Evolutionary conservation across 2,113 vertebrate species (phyloP).

Genomic region (Dipodomys merriami): DNA sequence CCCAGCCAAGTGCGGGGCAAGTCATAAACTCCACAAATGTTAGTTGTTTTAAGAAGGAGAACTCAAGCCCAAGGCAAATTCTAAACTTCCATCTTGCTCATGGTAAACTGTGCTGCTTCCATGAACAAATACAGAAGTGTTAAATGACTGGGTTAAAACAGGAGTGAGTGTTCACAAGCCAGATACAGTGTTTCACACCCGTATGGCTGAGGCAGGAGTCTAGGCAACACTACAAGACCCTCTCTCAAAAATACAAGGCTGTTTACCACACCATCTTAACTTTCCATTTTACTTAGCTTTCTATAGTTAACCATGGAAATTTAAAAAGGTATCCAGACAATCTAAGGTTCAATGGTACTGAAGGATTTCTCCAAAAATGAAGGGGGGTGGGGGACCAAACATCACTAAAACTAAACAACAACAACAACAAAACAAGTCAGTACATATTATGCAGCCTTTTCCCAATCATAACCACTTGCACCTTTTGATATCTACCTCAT

Average conservation of each 20-base stretch:
- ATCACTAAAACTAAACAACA: neutral
- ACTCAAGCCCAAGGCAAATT: constrained; percentile 2
- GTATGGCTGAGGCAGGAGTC: neutral
- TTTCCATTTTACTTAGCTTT: neutral
- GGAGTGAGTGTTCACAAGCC: neutral
- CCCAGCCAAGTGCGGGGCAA: neutral
- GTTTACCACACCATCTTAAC: neutral
- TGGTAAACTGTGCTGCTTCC: neutral
- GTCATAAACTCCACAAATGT: neutral
- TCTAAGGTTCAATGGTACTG: neutral
- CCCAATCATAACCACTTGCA: neutral
- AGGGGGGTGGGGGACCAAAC: neutral
- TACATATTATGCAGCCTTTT: neutral
- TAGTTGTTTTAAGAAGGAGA: constrained; percentile 3
- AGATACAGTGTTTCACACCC: neutral
- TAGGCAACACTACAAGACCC: neutral
- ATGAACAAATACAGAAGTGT: constrained; percentile 44
- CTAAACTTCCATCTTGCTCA: neutral
- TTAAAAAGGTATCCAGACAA: constrained; percentile 16
- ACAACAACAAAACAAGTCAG: neutral
- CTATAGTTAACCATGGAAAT: neutral
- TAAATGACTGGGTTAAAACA: constrained; percentile 4
- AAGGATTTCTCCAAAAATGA: constrained; percentile 2
- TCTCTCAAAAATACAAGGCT: neutral
- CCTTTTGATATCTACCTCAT: neutral